Conservation (phyloP, 2,113 vertebrate genomes). For the Leucoraja erinaceus region DNA sequence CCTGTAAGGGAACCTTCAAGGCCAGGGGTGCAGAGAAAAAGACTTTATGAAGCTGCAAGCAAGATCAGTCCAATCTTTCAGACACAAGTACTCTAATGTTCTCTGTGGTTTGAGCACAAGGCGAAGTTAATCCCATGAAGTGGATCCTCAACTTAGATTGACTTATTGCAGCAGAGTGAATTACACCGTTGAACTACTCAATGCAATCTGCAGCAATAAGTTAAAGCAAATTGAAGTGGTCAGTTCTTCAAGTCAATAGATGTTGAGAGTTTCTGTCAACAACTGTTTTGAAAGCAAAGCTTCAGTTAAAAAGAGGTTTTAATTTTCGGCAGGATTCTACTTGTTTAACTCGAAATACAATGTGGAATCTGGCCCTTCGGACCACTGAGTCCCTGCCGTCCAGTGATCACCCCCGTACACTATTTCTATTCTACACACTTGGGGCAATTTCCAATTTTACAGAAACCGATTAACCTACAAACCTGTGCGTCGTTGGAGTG, state of each 20-base stretch:
- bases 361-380: no score
- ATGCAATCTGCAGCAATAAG: not conserved
- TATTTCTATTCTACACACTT: no score
- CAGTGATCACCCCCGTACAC: no score
- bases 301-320: not conserved
- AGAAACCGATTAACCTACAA: no score
- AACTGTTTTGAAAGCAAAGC: not conserved
- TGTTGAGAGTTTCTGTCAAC: not conserved
- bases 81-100: not conserved
- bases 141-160: not conserved
- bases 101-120: not conserved
- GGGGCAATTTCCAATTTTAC: no score
- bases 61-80: not conserved
- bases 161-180: not conserved
- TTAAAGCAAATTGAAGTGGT: not conserved
- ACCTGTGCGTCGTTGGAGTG: no score
- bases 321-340: not conserved
- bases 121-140: not conserved
- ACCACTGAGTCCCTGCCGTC: no score
- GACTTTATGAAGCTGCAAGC: not conserved
- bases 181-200: not conserved
- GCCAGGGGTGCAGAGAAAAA: not conserved
- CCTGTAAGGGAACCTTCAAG: not conserved
- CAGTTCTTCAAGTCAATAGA: not conserved
- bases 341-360: not conserved